A percentile compares a stretch with the other conserved stretches of the same genome.
Conservation (phyloP, 2,113 vertebrate species). For the Lepidothrix coronata region DNA sequence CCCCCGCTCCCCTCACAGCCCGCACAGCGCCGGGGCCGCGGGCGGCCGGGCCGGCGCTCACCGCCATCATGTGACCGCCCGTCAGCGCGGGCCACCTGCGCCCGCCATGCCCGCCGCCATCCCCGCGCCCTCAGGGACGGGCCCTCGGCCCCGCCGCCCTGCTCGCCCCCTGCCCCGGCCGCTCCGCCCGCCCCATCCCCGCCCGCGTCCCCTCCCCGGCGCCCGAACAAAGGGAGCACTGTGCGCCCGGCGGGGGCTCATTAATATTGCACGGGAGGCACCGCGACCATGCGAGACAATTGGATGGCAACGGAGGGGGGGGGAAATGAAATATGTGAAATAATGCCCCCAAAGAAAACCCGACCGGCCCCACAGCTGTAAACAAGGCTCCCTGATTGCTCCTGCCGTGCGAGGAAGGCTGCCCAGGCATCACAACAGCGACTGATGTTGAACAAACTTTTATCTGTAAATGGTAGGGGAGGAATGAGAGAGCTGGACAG, state of each 20-base stretch:
- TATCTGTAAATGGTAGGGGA: background rate
- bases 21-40: no score
- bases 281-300: background rate
- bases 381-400: background rate
- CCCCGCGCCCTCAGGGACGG: no score
- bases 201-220: background rate
- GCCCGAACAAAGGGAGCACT: conserved; percentile 29
- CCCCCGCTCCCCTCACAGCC: no score
- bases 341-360: background rate
- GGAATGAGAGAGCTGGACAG: background rate
- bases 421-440: background rate
- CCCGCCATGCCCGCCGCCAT: no score
- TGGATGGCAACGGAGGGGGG: background rate
- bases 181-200: no score
- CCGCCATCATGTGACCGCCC: no score
- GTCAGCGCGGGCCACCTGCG: no score
- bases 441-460: background rate
- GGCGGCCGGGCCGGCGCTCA: no score
- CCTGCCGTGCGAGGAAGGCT: background rate
- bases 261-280: background rate
- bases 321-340: background rate
- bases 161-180: no score
- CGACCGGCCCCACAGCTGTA: background rate
- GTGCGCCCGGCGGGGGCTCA: background rate
- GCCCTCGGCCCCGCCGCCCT: no score